phyloP scores from a whole-genome alignment of 1,140 invertebrate genomes.

The Spodoptera frugiperda region DNA sequence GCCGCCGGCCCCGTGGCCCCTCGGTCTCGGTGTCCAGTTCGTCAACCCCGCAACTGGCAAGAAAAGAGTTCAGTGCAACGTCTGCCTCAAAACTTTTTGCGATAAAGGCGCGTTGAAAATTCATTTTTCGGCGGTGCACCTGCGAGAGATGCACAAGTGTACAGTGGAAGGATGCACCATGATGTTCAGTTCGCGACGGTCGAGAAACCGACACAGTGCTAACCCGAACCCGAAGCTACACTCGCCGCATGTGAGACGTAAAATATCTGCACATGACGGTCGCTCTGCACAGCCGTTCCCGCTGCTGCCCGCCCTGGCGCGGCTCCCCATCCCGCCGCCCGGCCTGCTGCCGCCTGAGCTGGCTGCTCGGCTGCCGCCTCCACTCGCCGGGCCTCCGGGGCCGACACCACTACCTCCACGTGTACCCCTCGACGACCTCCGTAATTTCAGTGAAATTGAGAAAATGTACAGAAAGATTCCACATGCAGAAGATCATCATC shows the following conservation, averaged over 20 bases:
- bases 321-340: slow-evolving; percentile 79
- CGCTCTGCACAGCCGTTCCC: slow-evolving; percentile 95
- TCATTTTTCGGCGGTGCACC: slow-evolving; percentile 98
- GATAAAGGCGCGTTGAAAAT: slow-evolving; percentile 99
- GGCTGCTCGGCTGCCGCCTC: slow-evolving; percentile 87
- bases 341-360: slow-evolving; percentile 81
- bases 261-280: slow-evolving; percentile 97
- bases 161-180: slow-evolving; percentile 93
- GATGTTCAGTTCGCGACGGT: slow-evolving; percentile 92
- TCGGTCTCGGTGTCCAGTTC: slow-evolving; percentile 95
- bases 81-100: slow-evolving; percentile 99
- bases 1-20: slow-evolving; percentile 87
- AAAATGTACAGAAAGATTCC: slow-evolving; percentile 84
- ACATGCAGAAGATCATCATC: slow-evolving; percentile 68
- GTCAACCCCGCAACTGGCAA: slow-evolving; percentile 97
- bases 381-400: slow-evolving; percentile 87
- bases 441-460: slow-evolving; percentile 85
- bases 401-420: slow-evolving; percentile 87
- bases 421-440: slow-evolving; percentile 86
- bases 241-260: slow-evolving; percentile 96
- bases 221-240: slow-evolving; percentile 99
- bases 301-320: slow-evolving; percentile 88
- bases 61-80: slow-evolving; percentile 99
- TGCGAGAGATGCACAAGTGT: slow-evolving; percentile 92
- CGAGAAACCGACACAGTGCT: slow-evolving; percentile 93